Evolutionary conservation across 37 sponge, comb jelly and placozoan genomes (phyloP).

Genomic region (Geodia barretti): DNA sequence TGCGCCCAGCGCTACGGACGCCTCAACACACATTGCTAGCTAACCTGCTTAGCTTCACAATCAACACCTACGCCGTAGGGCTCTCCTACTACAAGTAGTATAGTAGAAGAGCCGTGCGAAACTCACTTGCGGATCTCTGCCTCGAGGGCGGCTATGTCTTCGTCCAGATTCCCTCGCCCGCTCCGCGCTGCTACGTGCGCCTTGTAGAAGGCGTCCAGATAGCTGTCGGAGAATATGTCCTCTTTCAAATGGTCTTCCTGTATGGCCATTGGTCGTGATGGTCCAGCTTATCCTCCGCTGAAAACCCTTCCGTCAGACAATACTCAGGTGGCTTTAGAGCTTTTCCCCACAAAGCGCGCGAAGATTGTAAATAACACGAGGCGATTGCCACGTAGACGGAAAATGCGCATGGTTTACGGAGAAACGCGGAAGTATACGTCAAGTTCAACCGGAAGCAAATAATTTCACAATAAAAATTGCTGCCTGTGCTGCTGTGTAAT

Average conservation of each 20-base stretch:
- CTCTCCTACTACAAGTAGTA: too few relatives aligned
- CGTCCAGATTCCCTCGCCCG: conserved; percentile 39
- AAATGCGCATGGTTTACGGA: neutral
- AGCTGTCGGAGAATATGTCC: conserved; percentile 58
- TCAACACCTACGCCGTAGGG: too few relatives aligned
- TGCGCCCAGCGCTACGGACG: too few relatives aligned
- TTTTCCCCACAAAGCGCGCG: neutral
- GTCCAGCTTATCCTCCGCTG: too few relatives aligned
- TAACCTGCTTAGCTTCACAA: too few relatives aligned
- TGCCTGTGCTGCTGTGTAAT: too few relatives aligned
- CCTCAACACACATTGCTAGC: too few relatives aligned
- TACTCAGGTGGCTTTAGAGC: neutral
- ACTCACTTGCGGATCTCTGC: conserved; percentile 71
- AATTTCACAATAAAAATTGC: too few relatives aligned
- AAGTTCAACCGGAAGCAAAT: neutral
- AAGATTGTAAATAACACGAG: neutral
- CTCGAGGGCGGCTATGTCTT: conserved; percentile 70
- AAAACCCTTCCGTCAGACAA: neutral
- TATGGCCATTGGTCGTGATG: neutral
- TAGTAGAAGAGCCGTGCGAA: too few relatives aligned
- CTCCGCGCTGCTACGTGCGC: conserved; percentile 61
- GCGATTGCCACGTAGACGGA: neutral
- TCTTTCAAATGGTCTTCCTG: conserved; percentile 1
- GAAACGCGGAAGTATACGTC: neutral
- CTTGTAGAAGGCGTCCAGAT: conserved; percentile 68